Evolutionary conservation across 2,113 vertebrate genomes (phyloP).

Genomic region (Elachura formosa): DNA sequence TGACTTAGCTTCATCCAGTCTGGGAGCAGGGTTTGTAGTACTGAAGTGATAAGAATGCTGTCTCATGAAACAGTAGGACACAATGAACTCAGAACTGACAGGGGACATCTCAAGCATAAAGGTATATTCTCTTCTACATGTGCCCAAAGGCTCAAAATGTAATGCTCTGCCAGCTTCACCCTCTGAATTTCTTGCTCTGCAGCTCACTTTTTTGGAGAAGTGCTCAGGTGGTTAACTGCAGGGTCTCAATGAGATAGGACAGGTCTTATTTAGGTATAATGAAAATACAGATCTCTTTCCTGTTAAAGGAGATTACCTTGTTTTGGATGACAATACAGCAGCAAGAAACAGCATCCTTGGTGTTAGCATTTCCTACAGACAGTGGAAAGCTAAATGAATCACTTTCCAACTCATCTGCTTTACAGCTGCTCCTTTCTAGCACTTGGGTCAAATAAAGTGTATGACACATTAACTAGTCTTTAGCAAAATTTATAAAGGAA

Average conservation of each 20-base stretch:
- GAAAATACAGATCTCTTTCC: neutral
- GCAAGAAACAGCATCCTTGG: neutral
- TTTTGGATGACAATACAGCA: neutral
- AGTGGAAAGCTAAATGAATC: neutral
- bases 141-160: neutral
- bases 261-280: neutral
- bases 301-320: neutral
- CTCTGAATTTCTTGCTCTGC: neutral
- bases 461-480: neutral
- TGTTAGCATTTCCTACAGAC: neutral
- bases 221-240: neutral
- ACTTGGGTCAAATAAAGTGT: neutral
- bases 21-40: neutral
- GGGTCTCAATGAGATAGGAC: neutral
- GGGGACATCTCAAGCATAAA: neutral
- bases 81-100: neutral
- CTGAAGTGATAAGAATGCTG: neutral
- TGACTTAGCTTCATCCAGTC: neutral
- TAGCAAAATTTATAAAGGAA: conserved; percentile 1
- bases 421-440: neutral
- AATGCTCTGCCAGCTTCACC: neutral
- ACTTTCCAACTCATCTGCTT: neutral
- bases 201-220: neutral
- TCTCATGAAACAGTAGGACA: neutral
- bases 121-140: neutral